Base-by-base conservation (phyloP, 2,113 vertebrate genomes). In the Pycnonotus jocosus region DNA sequence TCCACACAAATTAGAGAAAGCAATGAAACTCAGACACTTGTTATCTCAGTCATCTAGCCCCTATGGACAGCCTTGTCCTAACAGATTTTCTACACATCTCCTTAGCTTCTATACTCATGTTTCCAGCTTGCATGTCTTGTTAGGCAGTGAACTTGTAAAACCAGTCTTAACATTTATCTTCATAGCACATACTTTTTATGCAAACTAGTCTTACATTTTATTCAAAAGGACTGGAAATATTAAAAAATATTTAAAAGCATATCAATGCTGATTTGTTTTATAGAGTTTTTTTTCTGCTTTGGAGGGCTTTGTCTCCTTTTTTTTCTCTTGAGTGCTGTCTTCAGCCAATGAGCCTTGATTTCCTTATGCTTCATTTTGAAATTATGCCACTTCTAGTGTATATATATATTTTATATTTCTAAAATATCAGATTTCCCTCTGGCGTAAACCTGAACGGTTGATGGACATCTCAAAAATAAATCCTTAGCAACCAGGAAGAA, bases 281-380 rank as follows among this genome's bases (percentile, higher is more conserved):
- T 20, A 10, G 6, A 0, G 0, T 0, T 4, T 18, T 79, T 42
- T 19, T 7, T 22, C 2, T 45, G 6, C 3, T 88, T 65, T 68
- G 9, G 5, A 18, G 13, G 4, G 3, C 1, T 30, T 45, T 38
- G 8, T 31, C 2, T 47, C 31, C 33, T 25, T 12, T 11, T 25
- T 27, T 47, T 31, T 1, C 13, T 30, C 10, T 33, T 30, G 6
- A 44, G 7, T 51, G 47, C 61, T 42, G 2, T 42, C 27, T 91
- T 73, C 15, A 78, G 21, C 4, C 78, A 28, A 84, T 2, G 11
- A 71, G 2, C 4, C 7, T 40, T 51, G 6, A 57, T 65, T 79
- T 92, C n/a, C 25, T 64, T 22, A 40, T 14, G 5, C 23, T 90
- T 64, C 15, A 28, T 14, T 80, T 80, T 54, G 10, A 72, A 93